phyloP scores from a whole-genome alignment of 2,113 vertebrate species.

The Cavia porcellus region DNA sequence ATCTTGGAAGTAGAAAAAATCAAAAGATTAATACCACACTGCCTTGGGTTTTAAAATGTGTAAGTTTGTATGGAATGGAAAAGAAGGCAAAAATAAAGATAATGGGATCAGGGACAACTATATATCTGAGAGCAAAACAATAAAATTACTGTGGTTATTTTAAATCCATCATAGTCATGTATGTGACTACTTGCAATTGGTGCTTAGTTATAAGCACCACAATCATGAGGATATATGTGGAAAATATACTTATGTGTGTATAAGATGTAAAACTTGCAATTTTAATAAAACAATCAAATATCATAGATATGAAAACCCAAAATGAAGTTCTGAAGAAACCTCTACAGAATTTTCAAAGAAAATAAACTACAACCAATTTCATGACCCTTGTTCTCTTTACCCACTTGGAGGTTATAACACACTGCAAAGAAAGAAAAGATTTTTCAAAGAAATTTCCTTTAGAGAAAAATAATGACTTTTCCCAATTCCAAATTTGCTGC shows the following conservation, averaged over 20 bases:
- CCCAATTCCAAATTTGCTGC: not conserved
- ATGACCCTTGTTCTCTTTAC: not conserved
- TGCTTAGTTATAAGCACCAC: slow-evolving; percentile 7
- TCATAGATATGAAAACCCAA: not conserved
- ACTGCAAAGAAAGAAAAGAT: not conserved
- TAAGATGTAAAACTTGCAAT: not conserved
- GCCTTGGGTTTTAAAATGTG: not conserved
- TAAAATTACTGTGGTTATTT: not conserved
- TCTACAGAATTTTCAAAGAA: not conserved
- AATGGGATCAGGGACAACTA: not conserved
- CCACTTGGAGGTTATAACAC: not conserved
- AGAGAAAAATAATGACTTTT: not conserved
- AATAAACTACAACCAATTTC: not conserved
- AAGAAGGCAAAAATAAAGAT: not conserved
- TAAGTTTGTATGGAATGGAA: not conserved
- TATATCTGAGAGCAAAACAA: not conserved
- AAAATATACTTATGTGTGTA: not conserved
- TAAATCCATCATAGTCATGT: slow-evolving; percentile 6
- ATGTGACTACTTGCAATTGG: not conserved
- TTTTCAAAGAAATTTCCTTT: not conserved
- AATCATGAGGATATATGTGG: not conserved
- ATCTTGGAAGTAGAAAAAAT: not conserved
- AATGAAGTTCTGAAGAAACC: not conserved
- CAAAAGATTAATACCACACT: not conserved
- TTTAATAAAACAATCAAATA: slow-evolving; percentile 43